A percentile compares a stretch with the other conserved stretches of the same genome.
Evolutionary conservation across 2,888 invertebrate genomes (phyloP).

Genomic region (Tortrix viridana): DNA sequence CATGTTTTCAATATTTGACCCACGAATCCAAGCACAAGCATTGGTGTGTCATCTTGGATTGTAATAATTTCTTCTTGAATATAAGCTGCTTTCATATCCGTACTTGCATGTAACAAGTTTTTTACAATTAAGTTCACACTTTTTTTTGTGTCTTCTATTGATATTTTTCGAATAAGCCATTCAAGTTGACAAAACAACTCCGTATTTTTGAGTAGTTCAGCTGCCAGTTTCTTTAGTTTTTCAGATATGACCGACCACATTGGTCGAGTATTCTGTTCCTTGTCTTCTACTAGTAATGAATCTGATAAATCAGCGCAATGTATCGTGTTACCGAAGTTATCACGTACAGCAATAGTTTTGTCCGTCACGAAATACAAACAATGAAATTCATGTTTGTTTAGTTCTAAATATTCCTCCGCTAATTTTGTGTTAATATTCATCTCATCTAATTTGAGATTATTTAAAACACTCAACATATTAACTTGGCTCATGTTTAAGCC

Average conservation of each 20-base stretch:
- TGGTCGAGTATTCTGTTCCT: conserved; percentile 2
- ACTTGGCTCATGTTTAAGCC: conserved; percentile 12
- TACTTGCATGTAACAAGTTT: conserved; percentile 40
- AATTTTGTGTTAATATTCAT: conserved; percentile 8
- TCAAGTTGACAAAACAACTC: conserved; percentile 47
- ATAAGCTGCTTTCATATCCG: conserved; percentile 31
- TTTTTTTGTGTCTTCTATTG: conserved; percentile 40
- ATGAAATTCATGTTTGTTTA: conserved; percentile 2
- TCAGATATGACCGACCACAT: conserved; percentile 18
- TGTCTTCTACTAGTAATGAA: not conserved
- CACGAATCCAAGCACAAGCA: conserved; percentile 39
- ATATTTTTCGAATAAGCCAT: conserved; percentile 42
- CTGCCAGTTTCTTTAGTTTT: conserved; percentile 39
- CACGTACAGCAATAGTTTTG: not conserved
- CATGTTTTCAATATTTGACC: conserved; percentile 32
- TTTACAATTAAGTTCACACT: conserved; percentile 46
- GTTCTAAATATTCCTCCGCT: conserved; percentile 8
- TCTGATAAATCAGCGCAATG: conserved; percentile 22
- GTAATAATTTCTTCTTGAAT: conserved; percentile 35
- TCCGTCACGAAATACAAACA: conserved; percentile 14
- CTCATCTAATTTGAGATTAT: conserved; percentile 7
- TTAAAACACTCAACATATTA: conserved; percentile 4
- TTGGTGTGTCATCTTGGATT: conserved; percentile 26
- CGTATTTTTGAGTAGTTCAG: conserved; percentile 40
- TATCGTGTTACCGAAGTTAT: conserved; percentile 11